A percentile compares a stretch with the other conserved stretches of the same genome.
Conservation (phyloP, 2,888 invertebrate species). For the Leuctra nigra region DNA sequence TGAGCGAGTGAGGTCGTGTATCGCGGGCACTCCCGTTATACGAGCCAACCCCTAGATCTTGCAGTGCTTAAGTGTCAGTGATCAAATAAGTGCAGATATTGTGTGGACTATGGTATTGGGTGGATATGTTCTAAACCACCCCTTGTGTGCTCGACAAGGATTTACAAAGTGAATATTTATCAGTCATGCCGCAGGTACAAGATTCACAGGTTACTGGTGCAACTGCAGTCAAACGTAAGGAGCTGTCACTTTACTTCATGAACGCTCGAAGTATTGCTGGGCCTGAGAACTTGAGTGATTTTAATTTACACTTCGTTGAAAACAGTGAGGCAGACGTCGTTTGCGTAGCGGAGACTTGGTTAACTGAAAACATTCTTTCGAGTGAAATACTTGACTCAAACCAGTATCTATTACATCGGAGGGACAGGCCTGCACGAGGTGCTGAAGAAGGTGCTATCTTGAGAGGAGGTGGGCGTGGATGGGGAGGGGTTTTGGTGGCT, state of each 20-base stretch:
- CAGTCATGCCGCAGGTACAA: no score
- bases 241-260: neutral
- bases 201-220: no score
- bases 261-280: constrained; percentile 10
- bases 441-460: neutral
- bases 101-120: no score
- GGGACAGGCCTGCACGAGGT: neutral
- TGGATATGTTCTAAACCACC: no score
- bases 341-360: constrained; percentile 6
- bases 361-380: neutral
- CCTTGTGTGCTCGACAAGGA: no score
- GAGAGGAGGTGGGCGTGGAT: constrained; percentile 7
- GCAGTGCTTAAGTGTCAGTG: no score
- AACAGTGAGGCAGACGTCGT: constrained; percentile 10
- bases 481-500: constrained; percentile 5
- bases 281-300: neutral
- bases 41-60: no score
- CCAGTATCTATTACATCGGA: neutral
- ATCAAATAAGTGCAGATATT: no score
- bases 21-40: no score
- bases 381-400: constrained; percentile 7
- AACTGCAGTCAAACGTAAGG: neutral
- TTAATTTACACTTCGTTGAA: constrained; percentile 2
- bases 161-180: no score
- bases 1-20: no score